Base-by-base conservation (phyloP, 64 coral and sea anemone species). In the Anthopleura sola region DNA sequence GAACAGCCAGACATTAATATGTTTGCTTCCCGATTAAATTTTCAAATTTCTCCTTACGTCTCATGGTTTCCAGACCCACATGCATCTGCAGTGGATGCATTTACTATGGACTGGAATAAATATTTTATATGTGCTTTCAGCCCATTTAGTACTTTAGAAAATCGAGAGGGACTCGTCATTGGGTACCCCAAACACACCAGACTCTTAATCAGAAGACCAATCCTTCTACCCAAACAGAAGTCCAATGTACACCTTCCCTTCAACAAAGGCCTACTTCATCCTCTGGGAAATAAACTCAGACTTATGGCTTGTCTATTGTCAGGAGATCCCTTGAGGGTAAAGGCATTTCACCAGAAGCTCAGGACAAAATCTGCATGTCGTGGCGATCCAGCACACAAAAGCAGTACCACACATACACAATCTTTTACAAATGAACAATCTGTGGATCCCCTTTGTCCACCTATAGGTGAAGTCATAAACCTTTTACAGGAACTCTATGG, bases 11-110 rank as follows among this genome's bases (percentile, higher is more conserved):
- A 75, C 34, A 75, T 86, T 75, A 44, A 86, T 86, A 26, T 86
- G 68, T 86, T 86, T 75, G 85, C 85, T 37, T 85, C 88, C 29
- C 47, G 75, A n/a, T 33, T 85, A 55, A 90, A 90, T 60, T 38
- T 40, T 37, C 90, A 91, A 82, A 10, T 81, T 26, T n/a, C 84
- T 74, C 37, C 39, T 1, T 86, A 91, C 71, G 84, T 85, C 11
- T 91, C 90, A 24, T 86, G 76, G 49, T 56, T 28, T 17, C 84
- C 84, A 36, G 76, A 91, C 32, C 90, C 90, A 23, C 51, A 64
- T 17, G 90, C 90, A 28, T 16, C 69, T 20, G 37, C 56, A 19
- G 64, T 91, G 58, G 84, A 86, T 86, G 84, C 84, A 18, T 91
- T 91, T 46, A 66, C 66, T 23, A 85, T 60, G 66, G 62, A 90